These are phyloP conservation scores for Laterallus jamaicensis DNA, from an alignment of 2,113 vertebrate species.

Conservation along the genomic window DNA sequence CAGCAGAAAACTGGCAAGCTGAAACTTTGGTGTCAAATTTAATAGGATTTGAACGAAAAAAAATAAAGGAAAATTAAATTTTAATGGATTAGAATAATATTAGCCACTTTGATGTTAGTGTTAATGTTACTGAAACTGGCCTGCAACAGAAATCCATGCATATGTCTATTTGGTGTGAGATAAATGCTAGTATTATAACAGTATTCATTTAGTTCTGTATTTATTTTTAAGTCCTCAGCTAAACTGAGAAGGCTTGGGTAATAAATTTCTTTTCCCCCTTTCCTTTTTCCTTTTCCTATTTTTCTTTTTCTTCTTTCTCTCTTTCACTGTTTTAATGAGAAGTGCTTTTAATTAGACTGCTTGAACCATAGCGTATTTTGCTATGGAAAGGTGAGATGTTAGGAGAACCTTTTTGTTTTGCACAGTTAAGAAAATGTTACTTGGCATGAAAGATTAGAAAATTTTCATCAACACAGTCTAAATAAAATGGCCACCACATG, in stretches of 20 bases:
- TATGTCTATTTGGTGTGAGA: neutral
- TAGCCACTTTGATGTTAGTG: neutral
- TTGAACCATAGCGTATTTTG: neutral
- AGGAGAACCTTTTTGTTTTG: neutral
- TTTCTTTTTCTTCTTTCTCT: neutral
- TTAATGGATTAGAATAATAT: neutral
- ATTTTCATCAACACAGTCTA: neutral
- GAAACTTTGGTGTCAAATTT: neutral
- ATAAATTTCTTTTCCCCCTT: neutral
- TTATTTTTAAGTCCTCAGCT: neutral
- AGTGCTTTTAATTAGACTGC: neutral
- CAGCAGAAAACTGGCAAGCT: neutral
- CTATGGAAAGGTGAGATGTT: neutral
- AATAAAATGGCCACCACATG: neutral
- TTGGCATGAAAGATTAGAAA: neutral
- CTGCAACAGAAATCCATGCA: neutral
- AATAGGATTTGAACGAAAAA: fast-evolving
- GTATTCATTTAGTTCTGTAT: neutral
- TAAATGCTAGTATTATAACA: neutral
- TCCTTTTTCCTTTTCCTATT: neutral
- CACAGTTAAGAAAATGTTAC: neutral
- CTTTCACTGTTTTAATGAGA: neutral
- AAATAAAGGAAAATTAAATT: neutral
- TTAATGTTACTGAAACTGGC: neutral
- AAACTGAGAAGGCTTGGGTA: neutral